Base-by-base conservation (phyloP, 2,888 invertebrate genomes). In the Tromatobia lineatoria region DNA sequence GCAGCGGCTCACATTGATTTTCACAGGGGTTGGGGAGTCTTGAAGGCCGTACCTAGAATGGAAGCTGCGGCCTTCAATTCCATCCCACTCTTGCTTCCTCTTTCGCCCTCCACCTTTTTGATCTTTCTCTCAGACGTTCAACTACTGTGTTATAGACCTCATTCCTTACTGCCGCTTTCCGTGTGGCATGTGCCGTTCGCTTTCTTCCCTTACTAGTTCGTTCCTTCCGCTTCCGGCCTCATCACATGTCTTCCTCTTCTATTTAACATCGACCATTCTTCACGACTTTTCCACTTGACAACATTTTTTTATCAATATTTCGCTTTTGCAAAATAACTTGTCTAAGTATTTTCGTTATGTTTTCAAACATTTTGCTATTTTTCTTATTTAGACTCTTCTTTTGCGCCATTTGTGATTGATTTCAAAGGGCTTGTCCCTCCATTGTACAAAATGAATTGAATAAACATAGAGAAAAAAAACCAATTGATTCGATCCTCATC, bases 1-100 rank as follows among this genome's bases (percentile, higher is more conserved):
- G 87, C 85, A 86, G 87, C 82, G 80, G 87, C 87, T 89, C 90
- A 88, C 91, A 91, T 91, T 88, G 91, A 91, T 91, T 91, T 91
- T 91, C 88, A 85, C 86, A 85, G 88, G 88, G 89, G 86, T 87
- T 82, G 75, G 87, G 87, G 88, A n/a, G 87, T 89, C 88, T 88
- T 86, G 89, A 89, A 90, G 90, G 90, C 88, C 88, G 87, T 82
- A 85, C 83, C 87, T 85, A 85, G 85, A 87, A 89, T 88, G 86
- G 88, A 87, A 86, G 87, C 88, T 80, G 85, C 85, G 78, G 88
- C 89, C 87, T 90, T 89, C 88, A 87, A 88, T 88, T 89, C 86
- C 82, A 87, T 87, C 87, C 87, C 86, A 85, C 87, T 88, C 86
- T 80, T 76, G 75, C 74, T 74, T 75, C 75, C 80, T 83, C 83